Base-by-base conservation (phyloP, 2,888 invertebrate genomes). In the Hemistola chrysoprasaria region DNA sequence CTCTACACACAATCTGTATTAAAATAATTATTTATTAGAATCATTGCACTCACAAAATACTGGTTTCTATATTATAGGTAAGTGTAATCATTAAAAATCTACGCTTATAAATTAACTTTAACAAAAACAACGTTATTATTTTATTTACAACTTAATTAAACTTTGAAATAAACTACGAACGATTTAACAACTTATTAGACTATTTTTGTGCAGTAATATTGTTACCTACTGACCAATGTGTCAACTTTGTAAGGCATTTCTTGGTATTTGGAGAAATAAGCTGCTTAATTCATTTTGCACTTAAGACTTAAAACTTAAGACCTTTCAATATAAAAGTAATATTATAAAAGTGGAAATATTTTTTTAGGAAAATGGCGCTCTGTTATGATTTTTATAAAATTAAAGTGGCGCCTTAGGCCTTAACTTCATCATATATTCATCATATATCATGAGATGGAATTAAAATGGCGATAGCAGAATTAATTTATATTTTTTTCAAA, bases 21-120 rank as follows among this genome's bases (percentile, higher is more conserved):
- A 48, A 53, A 35, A 38, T 11, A 42, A 61, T 53, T 47, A 48
- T 57, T 53, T 47, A 49, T 58, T 52, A 41, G 48, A 44, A 43
- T 69, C 70, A 86, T 85, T 85, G 85, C 85, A 84, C 85, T 78
- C 71, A 64, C 70, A 78, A 78, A 82, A 84, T 83, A 83, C 80
- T 82, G 80, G 80, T 57, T 64, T 62, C 47, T 62, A 59, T 56
- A 55, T 50, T 59, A 50, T 47, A 52, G 52, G 52, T 40, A 58
- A 53, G 53, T 54, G 8, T 8, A 8, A 8, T 7, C 7, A 53
- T 54, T 70, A 62, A 51, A 37, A 55, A 47, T 27, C 61, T 64
- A 67, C 57, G 52, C 55, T 62, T 62, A 68, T 65, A 61, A 56
- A 56, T 53, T 64, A 51, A 55, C 53, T 62, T 65, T 66, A 75